phyloP scores from a whole-genome alignment of 2,888 invertebrate species.

The Ecliptopera silaceata region DNA sequence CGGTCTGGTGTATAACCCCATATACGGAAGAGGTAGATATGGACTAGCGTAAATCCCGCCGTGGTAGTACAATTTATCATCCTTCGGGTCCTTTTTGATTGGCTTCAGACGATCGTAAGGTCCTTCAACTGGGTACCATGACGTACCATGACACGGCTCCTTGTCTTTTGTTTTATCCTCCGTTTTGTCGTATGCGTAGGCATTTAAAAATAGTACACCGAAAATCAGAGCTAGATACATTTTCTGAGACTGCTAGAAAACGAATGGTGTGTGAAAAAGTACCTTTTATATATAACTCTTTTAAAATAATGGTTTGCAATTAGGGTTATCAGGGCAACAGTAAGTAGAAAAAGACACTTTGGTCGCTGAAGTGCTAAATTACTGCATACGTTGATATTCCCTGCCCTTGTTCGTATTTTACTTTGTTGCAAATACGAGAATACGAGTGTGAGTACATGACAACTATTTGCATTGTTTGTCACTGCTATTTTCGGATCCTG shows the following conservation, averaged over 20 bases:
- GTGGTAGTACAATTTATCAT: constrained; percentile 49
- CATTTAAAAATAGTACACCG: constrained; percentile 20
- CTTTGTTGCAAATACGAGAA: constrained; percentile 15
- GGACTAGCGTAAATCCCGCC: constrained; percentile 35
- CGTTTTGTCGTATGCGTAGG: not conserved
- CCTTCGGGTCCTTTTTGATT: constrained; percentile 49
- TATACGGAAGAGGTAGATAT: constrained; percentile 25
- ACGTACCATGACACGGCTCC: constrained; percentile 23
- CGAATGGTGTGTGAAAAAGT: constrained; percentile 7
- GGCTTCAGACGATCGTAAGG: constrained; percentile 49
- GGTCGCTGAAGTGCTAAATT: constrained; percentile 18
- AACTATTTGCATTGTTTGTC: too few species aligned
- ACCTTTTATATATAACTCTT: constrained; percentile 10
- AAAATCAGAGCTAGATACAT: constrained; percentile 33
- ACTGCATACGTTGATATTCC: constrained; percentile 22
- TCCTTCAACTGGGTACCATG: constrained; percentile 47
- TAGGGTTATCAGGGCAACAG: constrained; percentile 45
- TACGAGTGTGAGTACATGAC: too few species aligned
- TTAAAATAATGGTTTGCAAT: constrained; percentile 36
- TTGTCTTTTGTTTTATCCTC: constrained; percentile 22
- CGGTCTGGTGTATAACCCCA: constrained; percentile 52
- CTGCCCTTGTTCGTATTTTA: constrained; percentile 27
- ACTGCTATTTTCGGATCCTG: too few species aligned
- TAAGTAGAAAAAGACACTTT: constrained; percentile 7
- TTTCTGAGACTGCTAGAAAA: constrained; percentile 10